Percentiles rank a stretch among this genome's conserved stretches.
These are phyloP conservation scores for Dysidea cf. avara DNA, from an alignment of 37 sponge, comb jelly and placozoan genomes.

Conservation along the genomic window DNA sequence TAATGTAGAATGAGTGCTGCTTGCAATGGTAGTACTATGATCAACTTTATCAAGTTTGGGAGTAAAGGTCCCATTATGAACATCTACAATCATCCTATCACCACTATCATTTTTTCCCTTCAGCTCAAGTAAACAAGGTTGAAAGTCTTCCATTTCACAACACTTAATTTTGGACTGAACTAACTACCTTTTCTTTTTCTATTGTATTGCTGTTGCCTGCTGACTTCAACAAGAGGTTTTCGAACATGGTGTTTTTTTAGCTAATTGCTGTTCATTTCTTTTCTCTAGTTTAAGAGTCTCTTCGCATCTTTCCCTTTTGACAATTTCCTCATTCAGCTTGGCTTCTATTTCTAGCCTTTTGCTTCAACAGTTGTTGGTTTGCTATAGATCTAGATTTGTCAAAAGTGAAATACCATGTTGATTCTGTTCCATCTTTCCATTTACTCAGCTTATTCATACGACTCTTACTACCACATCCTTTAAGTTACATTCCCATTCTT, in stretches of 20 bases:
- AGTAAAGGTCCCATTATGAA: not conserved
- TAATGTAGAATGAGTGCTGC: not conserved
- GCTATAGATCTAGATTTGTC: not conserved
- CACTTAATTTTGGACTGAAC: not conserved
- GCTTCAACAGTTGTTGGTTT: not conserved
- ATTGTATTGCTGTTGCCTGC: slow-evolving; percentile 3
- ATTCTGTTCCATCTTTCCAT: slow-evolving; percentile 14
- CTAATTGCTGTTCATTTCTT: too few species aligned
- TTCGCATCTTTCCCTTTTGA: slow-evolving; percentile 18
- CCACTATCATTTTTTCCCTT: not conserved
- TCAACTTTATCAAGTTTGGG: too few species aligned
- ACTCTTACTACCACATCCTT: not conserved
- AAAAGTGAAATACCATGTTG: not conserved
- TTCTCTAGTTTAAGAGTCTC: not conserved
- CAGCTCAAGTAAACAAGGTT: slow-evolving; percentile 1
- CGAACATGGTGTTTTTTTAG: not conserved
- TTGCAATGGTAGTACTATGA: not conserved
- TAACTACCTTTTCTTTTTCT: not conserved
- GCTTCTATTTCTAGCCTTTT: not conserved
- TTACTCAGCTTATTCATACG: not conserved
- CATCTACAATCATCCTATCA: not conserved
- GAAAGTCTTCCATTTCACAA: not conserved
- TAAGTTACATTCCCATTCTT: slow-evolving; percentile 10
- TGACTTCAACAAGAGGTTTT: not conserved
- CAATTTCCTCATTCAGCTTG: not conserved